Percentiles rank a stretch among this genome's conserved stretches.
phyloP scores from a whole-genome alignment of 2,888 invertebrate species.

The Ecdyonurus torrentis region DNA sequence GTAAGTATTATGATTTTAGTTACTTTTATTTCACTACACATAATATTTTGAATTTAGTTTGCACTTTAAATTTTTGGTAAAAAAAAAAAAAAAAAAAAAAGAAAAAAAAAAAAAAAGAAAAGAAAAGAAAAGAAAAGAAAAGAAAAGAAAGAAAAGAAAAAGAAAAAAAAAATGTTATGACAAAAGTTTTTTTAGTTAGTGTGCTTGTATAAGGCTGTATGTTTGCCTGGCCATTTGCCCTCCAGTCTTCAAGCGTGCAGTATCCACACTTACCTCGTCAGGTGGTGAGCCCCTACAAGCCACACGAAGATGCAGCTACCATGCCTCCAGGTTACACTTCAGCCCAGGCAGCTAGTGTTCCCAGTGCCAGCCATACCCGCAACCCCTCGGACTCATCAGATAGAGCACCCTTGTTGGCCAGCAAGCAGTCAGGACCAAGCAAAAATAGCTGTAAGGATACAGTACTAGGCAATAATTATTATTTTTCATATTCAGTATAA shows the following conservation, averaged over 20 bases:
- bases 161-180: too few species aligned
- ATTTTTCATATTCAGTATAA: too few species aligned
- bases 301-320: conserved; percentile 48
- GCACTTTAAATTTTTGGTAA: too few species aligned
- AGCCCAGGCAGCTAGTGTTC: conserved; percentile 36
- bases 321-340: not conserved
- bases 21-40: too few species aligned
- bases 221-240: not conserved
- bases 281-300: conserved; percentile 76
- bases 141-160: too few species aligned
- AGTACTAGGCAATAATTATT: not conserved
- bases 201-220: not conserved
- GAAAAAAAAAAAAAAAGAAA: too few species aligned
- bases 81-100: too few species aligned
- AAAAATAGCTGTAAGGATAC: not conserved
- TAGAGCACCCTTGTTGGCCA: conserved; percentile 24
- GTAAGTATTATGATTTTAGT: too few species aligned
- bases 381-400: conserved; percentile 19
- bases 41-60: too few species aligned
- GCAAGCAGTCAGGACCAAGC: not conserved
- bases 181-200: not conserved
- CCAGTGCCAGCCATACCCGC: not conserved
- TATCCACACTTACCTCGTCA: conserved; percentile 69
- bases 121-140: too few species aligned
- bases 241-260: conserved; percentile 21